A percentile compares a stretch with the other conserved stretches of the same genome.
Conservation (phyloP, 2,888 invertebrate species). For the Drosophila incognita region DNA sequence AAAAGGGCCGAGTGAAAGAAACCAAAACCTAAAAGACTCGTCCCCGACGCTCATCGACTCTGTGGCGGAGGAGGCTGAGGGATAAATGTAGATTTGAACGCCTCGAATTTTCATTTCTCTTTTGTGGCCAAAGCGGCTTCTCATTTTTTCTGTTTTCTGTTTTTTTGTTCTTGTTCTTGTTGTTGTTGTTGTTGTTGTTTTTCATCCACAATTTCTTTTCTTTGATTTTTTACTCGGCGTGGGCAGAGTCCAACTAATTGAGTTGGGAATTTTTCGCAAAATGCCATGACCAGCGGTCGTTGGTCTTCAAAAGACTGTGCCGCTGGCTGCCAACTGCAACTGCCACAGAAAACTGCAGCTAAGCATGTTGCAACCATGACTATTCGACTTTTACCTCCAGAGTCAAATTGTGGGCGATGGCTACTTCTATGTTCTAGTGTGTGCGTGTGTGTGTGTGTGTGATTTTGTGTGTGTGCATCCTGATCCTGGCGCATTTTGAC, state of each 20-base stretch:
- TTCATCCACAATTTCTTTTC: constrained; percentile 21
- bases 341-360: constrained; percentile 26
- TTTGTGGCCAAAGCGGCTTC: constrained; percentile 60
- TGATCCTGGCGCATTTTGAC: constrained; percentile 79
- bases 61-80: constrained; percentile 41
- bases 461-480: constrained; percentile 11
- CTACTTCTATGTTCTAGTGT: constrained; percentile 8
- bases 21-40: constrained; percentile 27
- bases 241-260: constrained; percentile 77
- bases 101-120: constrained; percentile 68
- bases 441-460: background rate
- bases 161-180: constrained; percentile 3
- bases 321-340: constrained; percentile 24
- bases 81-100: constrained; percentile 81
- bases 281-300: constrained; percentile 53
- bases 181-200: background rate
- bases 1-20: constrained; percentile 63
- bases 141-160: constrained; percentile 30
- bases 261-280: constrained; percentile 76
- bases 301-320: constrained; percentile 47
- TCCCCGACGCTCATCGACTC: constrained; percentile 38
- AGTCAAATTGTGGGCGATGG: constrained; percentile 6
- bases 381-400: constrained; percentile 46
- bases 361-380: constrained; percentile 46
- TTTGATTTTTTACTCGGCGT: constrained; percentile 42